Conservation (phyloP, 2,113 vertebrate genomes). For the Euleptes europaea region DNA sequence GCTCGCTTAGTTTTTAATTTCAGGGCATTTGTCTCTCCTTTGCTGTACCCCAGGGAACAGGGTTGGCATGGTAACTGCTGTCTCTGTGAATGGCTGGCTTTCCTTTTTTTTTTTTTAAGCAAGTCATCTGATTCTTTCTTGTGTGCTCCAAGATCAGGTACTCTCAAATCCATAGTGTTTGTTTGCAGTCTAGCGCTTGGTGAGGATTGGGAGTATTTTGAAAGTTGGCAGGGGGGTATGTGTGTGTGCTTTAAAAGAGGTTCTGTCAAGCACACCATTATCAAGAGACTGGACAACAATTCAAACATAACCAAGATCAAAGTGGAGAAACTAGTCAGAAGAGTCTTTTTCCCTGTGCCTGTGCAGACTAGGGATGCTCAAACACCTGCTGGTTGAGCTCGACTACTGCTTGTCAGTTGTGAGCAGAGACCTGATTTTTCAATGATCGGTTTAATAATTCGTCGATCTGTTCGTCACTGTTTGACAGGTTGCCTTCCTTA, state of each 20-base stretch:
- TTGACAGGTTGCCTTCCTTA: too few species aligned
- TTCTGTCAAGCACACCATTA: background rate
- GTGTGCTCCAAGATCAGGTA: conserved; percentile 35
- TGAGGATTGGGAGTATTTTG: background rate
- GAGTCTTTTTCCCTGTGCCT: too few species aligned
- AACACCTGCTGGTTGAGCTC: too few species aligned
- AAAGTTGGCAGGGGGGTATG: background rate
- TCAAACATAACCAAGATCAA: background rate
- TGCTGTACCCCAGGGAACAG: conserved; percentile 49
- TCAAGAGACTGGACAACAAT: background rate
- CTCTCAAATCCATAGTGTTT: conserved; percentile 31
- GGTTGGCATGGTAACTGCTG: conserved; percentile 76
- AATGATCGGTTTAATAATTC: too few species aligned
- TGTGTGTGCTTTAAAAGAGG: background rate
- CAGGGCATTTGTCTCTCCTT: conserved; percentile 63
- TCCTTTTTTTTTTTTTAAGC: conserved; percentile 36
- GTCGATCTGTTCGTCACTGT: too few species aligned
- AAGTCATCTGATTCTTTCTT: conserved; percentile 40
- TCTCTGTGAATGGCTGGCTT: conserved; percentile 44
- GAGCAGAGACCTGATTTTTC: too few species aligned
- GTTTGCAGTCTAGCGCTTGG: background rate
- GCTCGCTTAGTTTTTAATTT: conserved; percentile 48
- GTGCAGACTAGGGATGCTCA: too few species aligned
- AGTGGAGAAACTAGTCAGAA: too few species aligned
- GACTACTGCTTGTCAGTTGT: too few species aligned